Conservation (phyloP, 2,797 vertebrate genomes). For the Diglossa cyanea region DNA sequence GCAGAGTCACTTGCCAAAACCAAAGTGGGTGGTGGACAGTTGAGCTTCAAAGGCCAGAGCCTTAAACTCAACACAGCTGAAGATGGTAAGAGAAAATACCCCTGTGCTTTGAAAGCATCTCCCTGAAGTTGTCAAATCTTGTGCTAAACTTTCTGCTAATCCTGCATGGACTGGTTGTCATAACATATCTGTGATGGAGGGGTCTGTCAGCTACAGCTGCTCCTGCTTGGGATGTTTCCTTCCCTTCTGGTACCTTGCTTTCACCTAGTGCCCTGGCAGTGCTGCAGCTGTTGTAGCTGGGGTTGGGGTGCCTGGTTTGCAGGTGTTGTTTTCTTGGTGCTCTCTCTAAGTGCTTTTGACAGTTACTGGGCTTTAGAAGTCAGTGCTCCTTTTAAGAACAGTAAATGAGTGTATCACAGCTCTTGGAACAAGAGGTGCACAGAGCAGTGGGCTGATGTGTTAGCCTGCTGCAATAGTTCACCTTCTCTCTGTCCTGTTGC, state of each 20-base stretch:
- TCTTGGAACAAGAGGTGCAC: background rate
- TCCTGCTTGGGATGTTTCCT: background rate
- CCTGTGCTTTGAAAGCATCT: background rate
- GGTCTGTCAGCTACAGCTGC: background rate
- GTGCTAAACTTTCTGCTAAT: background rate
- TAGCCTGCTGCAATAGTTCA: background rate
- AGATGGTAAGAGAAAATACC: constrained; percentile 82
- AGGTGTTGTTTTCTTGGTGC: background rate
- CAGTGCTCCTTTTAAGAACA: background rate
- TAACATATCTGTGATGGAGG: background rate
- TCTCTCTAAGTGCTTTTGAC: background rate
- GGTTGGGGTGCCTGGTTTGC: background rate
- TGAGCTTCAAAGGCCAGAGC: constrained; percentile 94
- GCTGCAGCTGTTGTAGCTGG: background rate
- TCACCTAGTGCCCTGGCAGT: background rate
- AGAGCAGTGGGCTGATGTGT: background rate
- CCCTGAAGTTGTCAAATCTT: background rate
- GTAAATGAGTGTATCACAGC: background rate
- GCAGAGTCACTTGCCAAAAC: constrained; percentile 90
- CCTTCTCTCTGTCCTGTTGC: background rate
- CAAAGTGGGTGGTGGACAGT: constrained; percentile 86
- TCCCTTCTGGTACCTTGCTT: background rate
- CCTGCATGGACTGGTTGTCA: background rate
- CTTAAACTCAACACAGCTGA: constrained; percentile 91
- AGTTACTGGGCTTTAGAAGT: background rate